Evolutionary conservation across 1,140 invertebrate genomes (phyloP).

Genomic region (Archegozetes longisetosus): DNA sequence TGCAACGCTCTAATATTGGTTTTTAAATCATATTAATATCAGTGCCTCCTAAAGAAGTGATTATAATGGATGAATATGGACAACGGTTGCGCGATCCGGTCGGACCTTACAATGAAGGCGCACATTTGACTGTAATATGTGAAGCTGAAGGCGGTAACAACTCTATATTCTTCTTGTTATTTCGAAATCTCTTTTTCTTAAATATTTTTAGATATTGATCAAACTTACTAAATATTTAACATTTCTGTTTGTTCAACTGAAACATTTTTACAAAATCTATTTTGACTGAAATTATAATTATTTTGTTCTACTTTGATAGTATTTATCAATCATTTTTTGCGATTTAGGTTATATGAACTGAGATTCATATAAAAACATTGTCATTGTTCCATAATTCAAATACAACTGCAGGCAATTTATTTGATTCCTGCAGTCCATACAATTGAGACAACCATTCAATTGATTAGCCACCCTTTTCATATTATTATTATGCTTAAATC

Average conservation of each 20-base stretch:
- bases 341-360: too few species aligned
- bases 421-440: too few species aligned
- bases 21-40: conserved; percentile 22
- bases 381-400: too few species aligned
- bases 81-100: conserved; percentile 56
- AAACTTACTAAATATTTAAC: neutral
- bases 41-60: conserved; percentile 66
- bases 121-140: conserved; percentile 61
- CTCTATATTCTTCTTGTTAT: neutral
- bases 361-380: too few species aligned
- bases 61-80: conserved; percentile 64
- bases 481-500: too few species aligned
- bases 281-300: too few species aligned
- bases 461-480: too few species aligned
- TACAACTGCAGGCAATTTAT: too few species aligned
- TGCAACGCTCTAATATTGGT: neutral
- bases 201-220: neutral
- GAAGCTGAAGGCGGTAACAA: conserved; percentile 70
- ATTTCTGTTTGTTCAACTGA: neutral
- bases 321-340: too few species aligned
- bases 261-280: neutral
- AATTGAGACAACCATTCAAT: too few species aligned
- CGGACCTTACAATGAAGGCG: conserved; percentile 71
- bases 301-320: too few species aligned
- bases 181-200: neutral